Evolutionary conservation across 35 echinoderm and acorn worm species (phyloP), one percentile per base, ranked within the genome.

Genomic region (Ophioderma brevispina): DNA sequence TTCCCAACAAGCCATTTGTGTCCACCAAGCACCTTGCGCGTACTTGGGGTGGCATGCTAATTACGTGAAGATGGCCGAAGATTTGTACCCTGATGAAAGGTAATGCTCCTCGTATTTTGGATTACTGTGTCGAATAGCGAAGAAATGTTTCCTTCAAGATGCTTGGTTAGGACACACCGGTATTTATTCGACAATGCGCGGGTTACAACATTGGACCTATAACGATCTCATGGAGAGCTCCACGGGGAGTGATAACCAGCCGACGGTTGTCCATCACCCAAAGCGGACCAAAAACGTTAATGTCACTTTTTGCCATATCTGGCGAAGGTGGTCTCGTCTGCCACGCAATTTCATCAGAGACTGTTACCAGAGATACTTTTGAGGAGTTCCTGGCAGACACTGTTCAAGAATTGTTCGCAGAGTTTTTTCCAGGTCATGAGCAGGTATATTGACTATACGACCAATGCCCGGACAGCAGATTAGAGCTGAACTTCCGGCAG

Each of bases 321-420:
- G 75, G 84, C 14, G 85, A 76, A 33, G 35, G 76, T 43, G 63
- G 85, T 23, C 35, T 89, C 0, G 87, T 90, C 13, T 32, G 55
- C 52, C 88, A 90, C 52, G 31, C 32, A 35, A 85, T 75, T 21
- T 70, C 88, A 63, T 90, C 80, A 36, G 78, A 36, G 31, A 89
- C 87, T 40, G 35, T 81, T 5, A 80, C 76, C 1, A 79, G 77
- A 64, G 78, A 33, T 25, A 56, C 28, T 0, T 81, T 89, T 30
- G 40, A 89, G 78, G 39, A 81, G 13, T 81, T 89, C 78, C 87
- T 89, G 0, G 76, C 49, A 0, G 77, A 36, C 19, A 89, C 78
- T 30, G 42, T 50, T 25, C 25, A 14, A 17, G 78, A 81, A 56
- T 89, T n/a, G n/a, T 32, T 35, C 32, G 78, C 18, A 35, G 32